phyloP scores from a whole-genome alignment of 2,888 invertebrate species.

The Shargacucullia verbasci region DNA sequence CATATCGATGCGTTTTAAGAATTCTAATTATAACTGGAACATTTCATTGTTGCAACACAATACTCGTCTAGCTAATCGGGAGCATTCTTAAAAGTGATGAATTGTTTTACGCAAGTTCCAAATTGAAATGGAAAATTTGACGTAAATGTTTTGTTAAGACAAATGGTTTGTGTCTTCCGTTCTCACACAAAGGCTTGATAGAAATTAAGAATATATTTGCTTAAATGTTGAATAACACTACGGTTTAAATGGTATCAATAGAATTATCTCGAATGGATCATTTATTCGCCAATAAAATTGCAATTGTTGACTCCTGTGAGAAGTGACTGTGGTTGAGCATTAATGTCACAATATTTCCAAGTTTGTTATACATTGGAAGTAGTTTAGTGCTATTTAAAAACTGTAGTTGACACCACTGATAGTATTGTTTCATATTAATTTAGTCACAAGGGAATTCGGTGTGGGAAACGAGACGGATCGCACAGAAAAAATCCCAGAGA shows the following conservation, averaged over 20 bases:
- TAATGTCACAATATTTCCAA: constrained; percentile 47
- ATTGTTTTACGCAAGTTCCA: constrained; percentile 47
- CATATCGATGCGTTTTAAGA: constrained; percentile 64
- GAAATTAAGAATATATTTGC: constrained; percentile 11
- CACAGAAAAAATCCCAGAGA: constrained; percentile 79
- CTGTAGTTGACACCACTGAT: constrained; percentile 64
- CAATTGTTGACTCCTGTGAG: constrained; percentile 13
- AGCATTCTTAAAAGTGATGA: constrained; percentile 60
- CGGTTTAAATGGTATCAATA: constrained; percentile 8
- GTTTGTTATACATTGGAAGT: constrained; percentile 39
- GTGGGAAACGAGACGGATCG: constrained; percentile 75
- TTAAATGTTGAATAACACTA: constrained; percentile 22
- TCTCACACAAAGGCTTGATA: constrained; percentile 24
- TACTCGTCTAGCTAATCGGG: constrained; percentile 62
- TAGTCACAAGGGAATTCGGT: constrained; percentile 80
- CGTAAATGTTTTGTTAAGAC: constrained; percentile 50
- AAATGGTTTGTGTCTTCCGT: constrained; percentile 30
- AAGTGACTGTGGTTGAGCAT: constrained; percentile 23
- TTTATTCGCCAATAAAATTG: constrained; percentile 19
- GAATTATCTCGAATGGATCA: constrained; percentile 20
- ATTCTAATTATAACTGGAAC: constrained; percentile 71
- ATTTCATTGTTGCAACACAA: constrained; percentile 68
- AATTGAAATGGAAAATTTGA: constrained; percentile 50
- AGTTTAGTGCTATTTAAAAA: constrained; percentile 48
- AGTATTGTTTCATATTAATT: constrained; percentile 77